These are phyloP conservation scores for Strigops habroptila DNA, from an alignment of 2,113 vertebrate species.

Conservation along the genomic window DNA sequence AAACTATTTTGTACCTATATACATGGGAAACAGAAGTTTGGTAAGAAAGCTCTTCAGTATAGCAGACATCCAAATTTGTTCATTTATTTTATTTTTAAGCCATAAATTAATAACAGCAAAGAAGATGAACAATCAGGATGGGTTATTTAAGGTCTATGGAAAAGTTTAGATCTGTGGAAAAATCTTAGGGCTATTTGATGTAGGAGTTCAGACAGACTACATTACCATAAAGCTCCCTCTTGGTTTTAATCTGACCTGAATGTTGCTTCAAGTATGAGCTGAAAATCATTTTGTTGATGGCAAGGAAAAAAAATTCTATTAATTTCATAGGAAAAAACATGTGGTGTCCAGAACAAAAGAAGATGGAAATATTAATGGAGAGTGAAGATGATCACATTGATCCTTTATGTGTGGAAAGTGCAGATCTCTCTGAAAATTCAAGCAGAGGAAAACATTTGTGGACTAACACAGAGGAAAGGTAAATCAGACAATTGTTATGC, in stretches of 20 bases:
- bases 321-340: constrained; percentile 55
- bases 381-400: not conserved
- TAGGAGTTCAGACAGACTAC: not conserved
- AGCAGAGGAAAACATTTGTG: not conserved
- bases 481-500: not conserved
- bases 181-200: not conserved
- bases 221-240: not conserved
- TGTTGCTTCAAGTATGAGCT: not conserved
- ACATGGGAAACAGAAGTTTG: not conserved
- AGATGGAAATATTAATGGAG: constrained; percentile 23
- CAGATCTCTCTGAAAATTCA: constrained; percentile 3
- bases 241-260: not conserved
- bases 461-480: constrained; percentile 75
- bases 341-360: constrained; percentile 45
- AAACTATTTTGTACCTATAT: not conserved
- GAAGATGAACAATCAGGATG: not conserved
- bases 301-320: not conserved
- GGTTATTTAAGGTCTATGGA: not conserved
- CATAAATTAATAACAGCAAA: not conserved
- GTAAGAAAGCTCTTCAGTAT: not conserved
- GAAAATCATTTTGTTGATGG: not conserved
- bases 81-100: not conserved
- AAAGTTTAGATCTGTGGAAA: not conserved
- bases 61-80: not conserved
- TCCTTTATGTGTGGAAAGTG: not conserved